A percentile compares a stretch with the other conserved stretches of the same genome.
Conservation (phyloP, 2,113 vertebrate species). For the Python bivittatus region DNA sequence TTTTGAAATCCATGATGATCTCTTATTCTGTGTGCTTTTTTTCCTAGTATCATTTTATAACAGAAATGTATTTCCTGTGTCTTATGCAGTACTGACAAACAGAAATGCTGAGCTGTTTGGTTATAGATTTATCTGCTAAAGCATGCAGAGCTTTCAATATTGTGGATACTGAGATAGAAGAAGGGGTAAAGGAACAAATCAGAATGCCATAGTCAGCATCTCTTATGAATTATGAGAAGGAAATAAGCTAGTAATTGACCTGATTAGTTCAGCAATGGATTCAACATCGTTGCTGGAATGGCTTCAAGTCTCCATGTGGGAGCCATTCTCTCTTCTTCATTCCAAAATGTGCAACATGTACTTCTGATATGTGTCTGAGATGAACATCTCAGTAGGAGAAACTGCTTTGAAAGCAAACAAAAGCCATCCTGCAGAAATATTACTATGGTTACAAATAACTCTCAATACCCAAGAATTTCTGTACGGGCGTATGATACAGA, state of each 20-base stretch:
- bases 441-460: background rate
- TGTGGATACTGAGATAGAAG: constrained; percentile 48
- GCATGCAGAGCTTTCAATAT: constrained; percentile 46
- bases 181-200: constrained; percentile 22
- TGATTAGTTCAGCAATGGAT: background rate
- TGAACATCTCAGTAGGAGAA: constrained; percentile 10
- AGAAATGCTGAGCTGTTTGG: constrained; percentile 54
- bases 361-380: constrained; percentile 7
- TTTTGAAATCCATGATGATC: constrained; percentile 44
- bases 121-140: constrained; percentile 36
- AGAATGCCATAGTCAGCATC: constrained; percentile 43
- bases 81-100: constrained; percentile 52
- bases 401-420: background rate
- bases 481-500: background rate
- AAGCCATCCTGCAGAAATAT: background rate
- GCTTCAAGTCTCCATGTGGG: constrained; percentile 18
- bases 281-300: constrained; percentile 3
- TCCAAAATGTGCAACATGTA: constrained; percentile 19
- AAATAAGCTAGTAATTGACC: constrained; percentile 36
- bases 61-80: constrained; percentile 24
- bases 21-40: constrained; percentile 41
- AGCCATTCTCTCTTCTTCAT: constrained; percentile 11
- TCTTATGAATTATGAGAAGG: constrained; percentile 43
- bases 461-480: background rate
- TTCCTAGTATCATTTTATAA: constrained; percentile 46